A percentile compares a stretch with the other conserved stretches of the same genome.
Conservation (phyloP, 2,888 invertebrate species). For the Crossocerus cetratus region DNA sequence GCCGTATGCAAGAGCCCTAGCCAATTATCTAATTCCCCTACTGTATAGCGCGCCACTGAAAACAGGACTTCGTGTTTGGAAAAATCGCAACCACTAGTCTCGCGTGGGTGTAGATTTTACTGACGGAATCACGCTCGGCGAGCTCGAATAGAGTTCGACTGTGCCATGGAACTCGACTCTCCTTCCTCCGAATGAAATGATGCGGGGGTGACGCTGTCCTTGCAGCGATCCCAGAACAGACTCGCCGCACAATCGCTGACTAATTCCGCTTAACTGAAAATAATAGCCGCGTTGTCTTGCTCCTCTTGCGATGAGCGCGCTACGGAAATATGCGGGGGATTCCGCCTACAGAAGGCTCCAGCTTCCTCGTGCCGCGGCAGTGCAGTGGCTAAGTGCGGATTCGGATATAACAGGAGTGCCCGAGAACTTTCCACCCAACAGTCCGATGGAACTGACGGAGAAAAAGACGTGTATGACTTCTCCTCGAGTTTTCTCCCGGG, state of each 20-base stretch:
- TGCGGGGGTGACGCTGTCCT: not conserved
- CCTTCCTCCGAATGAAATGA: not conserved
- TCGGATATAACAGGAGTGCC: conserved; percentile 5
- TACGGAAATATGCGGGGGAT: conserved; percentile 9
- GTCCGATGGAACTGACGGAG: not conserved
- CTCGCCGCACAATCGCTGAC: conserved; percentile 15
- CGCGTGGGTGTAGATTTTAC: not conserved
- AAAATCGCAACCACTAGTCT: too few species aligned
- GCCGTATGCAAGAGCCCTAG: too few species aligned
- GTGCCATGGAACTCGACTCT: not conserved
- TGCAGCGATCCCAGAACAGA: not conserved
- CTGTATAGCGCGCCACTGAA: too few species aligned
- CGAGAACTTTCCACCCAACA: conserved; percentile 7
- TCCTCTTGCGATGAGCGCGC: conserved; percentile 9
- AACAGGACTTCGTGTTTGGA: too few species aligned
- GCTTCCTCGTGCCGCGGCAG: not conserved
- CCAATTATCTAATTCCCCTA: too few species aligned
- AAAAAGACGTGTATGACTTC: not conserved
- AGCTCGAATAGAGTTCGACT: not conserved
- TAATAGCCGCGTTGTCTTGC: conserved; percentile 36
- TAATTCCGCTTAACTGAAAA: conserved; percentile 23
- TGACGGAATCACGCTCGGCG: conserved; percentile 10
- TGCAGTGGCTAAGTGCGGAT: conserved; percentile 15
- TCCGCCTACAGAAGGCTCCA: not conserved
- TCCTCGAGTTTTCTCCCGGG: not conserved